These are phyloP conservation scores for Pseudomyrmex cubaensis DNA, from an alignment of 1,140 invertebrate genomes.

Conservation along the genomic window DNA sequence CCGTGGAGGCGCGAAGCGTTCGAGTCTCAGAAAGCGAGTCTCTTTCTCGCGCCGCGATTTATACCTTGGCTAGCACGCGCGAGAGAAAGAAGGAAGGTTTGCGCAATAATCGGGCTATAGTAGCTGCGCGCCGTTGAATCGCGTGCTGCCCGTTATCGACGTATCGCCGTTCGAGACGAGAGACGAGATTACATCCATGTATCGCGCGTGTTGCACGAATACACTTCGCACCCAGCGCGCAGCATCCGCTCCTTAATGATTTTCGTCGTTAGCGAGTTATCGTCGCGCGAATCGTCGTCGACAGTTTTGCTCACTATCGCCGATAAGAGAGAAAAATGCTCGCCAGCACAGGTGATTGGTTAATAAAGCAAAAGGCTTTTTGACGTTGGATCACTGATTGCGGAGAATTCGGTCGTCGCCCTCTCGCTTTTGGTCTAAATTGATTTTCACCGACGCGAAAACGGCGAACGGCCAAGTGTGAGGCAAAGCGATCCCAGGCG, in stretches of 20 bases:
- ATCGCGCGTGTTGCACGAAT: slow-evolving; percentile 59
- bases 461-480: slow-evolving; percentile 1
- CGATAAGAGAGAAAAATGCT: not conserved
- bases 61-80: slow-evolving; percentile 15
- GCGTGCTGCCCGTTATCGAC: slow-evolving; percentile 55
- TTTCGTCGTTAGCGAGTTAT: slow-evolving; percentile 28
- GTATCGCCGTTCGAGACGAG: slow-evolving; percentile 6
- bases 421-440: slow-evolving; percentile 2
- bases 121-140: slow-evolving; percentile 20
- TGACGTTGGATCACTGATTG: slow-evolving; percentile 7
- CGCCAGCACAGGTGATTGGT: not conserved
- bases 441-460: slow-evolving; percentile 17
- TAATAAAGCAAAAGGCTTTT: not conserved
- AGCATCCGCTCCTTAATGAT: not conserved
- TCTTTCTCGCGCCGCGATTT: slow-evolving; percentile 40
- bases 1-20: slow-evolving; percentile 62
- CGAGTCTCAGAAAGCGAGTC: slow-evolving; percentile 42
- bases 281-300: not conserved
- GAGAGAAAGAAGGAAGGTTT: not conserved
- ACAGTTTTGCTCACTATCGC: not conserved
- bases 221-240: not conserved
- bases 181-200: slow-evolving; percentile 36
- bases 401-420: slow-evolving; percentile 1
- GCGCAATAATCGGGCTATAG: slow-evolving; percentile 27
- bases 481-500: slow-evolving; percentile 24